A percentile compares a stretch with the other conserved stretches of the same genome.
phyloP scores from a whole-genome alignment of 2,797 vertebrate species.

The Ambastaia sidthimunki region DNA sequence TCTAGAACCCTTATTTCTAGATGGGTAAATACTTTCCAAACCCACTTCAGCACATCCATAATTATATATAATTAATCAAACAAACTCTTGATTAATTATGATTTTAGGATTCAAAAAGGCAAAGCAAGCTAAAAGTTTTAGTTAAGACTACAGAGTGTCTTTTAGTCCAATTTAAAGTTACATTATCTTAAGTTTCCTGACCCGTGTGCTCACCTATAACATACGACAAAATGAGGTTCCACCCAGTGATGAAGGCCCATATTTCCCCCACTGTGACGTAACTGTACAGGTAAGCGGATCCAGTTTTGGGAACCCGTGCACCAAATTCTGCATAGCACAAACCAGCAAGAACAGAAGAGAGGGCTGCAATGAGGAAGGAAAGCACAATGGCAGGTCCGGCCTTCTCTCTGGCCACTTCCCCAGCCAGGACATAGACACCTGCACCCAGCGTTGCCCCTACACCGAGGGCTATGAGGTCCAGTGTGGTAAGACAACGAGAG shows the following conservation, averaged over 20 bases:
- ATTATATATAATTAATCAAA: slow-evolving; percentile 25
- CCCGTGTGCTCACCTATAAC: slow-evolving; percentile 77
- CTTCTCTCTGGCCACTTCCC: slow-evolving; percentile 83
- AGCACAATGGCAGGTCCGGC: slow-evolving; percentile 86
- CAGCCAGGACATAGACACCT: slow-evolving; percentile 84
- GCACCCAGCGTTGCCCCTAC: slow-evolving; percentile 87
- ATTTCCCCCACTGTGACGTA: slow-evolving; percentile 89
- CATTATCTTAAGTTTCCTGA: background rate
- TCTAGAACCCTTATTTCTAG: background rate
- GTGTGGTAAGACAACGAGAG: slow-evolving; percentile 81
- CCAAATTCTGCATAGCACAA: slow-evolving; percentile 89
- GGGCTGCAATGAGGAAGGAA: slow-evolving; percentile 83
- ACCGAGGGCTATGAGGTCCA: slow-evolving; percentile 85
- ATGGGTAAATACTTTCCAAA: slow-evolving; percentile 27
- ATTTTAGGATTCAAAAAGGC: slow-evolving; percentile 28
- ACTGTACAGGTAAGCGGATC: slow-evolving; percentile 89
- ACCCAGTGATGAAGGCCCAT: slow-evolving; percentile 88
- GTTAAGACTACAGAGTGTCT: no score
- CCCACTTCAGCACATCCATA: slow-evolving; percentile 4
- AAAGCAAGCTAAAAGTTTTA: background rate
- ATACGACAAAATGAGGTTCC: slow-evolving; percentile 90
- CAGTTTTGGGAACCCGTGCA: slow-evolving; percentile 84
- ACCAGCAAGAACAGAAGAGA: slow-evolving; percentile 84
- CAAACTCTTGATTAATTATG: slow-evolving; percentile 28
- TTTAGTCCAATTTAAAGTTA: background rate